Conservation (phyloP, 2,888 invertebrate genomes). For the Plutella xylostella region DNA sequence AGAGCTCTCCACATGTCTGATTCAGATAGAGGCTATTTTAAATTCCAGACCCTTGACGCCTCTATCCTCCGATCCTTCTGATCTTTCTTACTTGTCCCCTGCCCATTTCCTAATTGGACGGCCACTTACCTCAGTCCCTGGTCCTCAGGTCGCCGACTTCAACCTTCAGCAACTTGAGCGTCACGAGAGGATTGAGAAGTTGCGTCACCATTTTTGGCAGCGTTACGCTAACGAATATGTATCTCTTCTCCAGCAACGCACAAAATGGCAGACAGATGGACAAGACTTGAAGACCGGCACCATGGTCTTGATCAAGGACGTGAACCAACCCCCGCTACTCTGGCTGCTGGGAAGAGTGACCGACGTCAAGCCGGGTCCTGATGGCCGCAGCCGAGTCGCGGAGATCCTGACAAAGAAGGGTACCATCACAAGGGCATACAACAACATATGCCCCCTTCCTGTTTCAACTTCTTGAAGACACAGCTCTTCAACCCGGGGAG, state of each 20-base stretch:
- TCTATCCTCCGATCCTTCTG: background rate
- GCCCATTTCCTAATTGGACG: background rate
- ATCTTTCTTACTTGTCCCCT: background rate
- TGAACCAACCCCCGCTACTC: too few species aligned
- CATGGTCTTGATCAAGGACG: too few species aligned
- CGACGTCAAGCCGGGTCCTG: too few species aligned
- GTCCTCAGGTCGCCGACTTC: background rate
- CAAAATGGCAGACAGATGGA: constrained; percentile 7
- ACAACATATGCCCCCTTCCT: too few species aligned
- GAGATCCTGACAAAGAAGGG: too few species aligned
- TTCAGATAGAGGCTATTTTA: background rate
- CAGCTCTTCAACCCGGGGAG: too few species aligned
- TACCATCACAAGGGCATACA: too few species aligned
- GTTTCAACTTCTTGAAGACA: too few species aligned
- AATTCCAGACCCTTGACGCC: background rate
- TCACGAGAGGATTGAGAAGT: too few species aligned
- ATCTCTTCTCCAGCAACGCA: constrained; percentile 5
- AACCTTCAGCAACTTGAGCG: constrained; percentile 7
- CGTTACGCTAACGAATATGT: constrained; percentile 8
- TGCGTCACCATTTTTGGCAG: constrained; percentile 9
- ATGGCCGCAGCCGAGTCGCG: too few species aligned
- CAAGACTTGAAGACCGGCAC: too few species aligned
- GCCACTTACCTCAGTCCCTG: background rate
- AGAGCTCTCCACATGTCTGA: background rate
- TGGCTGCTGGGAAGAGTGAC: too few species aligned